phyloP scores from a whole-genome alignment of 1,140 invertebrate genomes.

The Nasonia longicornis region DNA sequence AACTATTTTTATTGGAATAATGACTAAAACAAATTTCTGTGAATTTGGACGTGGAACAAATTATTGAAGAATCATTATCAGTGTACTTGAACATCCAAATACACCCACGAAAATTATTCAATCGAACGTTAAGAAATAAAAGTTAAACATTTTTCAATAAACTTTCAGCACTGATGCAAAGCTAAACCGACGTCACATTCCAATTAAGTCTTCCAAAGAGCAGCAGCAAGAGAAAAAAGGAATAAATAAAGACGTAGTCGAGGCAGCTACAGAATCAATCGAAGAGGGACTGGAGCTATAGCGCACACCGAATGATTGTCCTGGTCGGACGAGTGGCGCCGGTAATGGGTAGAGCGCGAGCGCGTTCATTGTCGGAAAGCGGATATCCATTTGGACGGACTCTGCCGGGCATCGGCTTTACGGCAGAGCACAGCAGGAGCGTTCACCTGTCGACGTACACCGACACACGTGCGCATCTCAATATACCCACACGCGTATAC shows the following conservation, averaged over 20 bases:
- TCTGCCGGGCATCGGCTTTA: slow-evolving; percentile 4
- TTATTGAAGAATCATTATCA: too few relatives aligned
- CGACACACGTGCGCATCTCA: background rate
- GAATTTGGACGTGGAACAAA: too few relatives aligned
- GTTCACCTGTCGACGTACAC: slow-evolving; percentile 27
- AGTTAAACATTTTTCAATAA: too few relatives aligned
- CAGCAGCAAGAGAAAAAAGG: background rate
- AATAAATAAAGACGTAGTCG: background rate
- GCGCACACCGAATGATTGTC: slow-evolving; percentile 15
- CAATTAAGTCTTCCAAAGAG: too few relatives aligned
- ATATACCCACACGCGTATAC: background rate
- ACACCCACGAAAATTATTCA: too few relatives aligned
- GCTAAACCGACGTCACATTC: too few relatives aligned
- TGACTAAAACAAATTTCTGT: too few relatives aligned
- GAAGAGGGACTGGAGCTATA: background rate
- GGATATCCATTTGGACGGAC: slow-evolving; percentile 35
- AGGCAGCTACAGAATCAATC: background rate
- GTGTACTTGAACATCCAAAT: too few relatives aligned
- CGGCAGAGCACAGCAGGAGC: background rate
- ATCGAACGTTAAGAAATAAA: too few relatives aligned
- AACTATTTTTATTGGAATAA: too few relatives aligned
- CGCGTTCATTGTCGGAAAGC: slow-evolving; percentile 33
- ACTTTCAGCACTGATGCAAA: too few relatives aligned
- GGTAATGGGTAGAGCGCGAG: slow-evolving; percentile 2
- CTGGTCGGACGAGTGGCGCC: background rate